Evolutionary conservation across 2,797 vertebrate genomes (phyloP).

Genomic region (Lutjanus argentimaculatus): DNA sequence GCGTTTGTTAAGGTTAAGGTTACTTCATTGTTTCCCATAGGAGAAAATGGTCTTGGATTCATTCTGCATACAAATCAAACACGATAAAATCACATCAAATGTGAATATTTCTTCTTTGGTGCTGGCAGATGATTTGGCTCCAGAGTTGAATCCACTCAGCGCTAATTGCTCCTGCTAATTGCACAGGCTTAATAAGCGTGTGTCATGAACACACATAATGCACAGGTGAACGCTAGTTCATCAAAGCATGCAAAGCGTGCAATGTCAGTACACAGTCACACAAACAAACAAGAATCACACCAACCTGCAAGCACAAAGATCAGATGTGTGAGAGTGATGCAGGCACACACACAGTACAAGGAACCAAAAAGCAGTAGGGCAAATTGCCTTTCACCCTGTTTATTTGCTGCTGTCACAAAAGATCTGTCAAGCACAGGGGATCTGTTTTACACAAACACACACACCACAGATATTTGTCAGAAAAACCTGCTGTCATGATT

Average conservation of each 20-base stretch:
- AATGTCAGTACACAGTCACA: constrained; percentile 8
- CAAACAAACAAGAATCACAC: constrained; percentile 14
- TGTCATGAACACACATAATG: not conserved
- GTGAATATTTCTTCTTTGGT: constrained; percentile 2
- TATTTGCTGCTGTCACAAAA: constrained; percentile 39
- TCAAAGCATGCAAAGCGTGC: not conserved
- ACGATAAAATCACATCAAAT: not conserved
- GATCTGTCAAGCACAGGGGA: constrained; percentile 21
- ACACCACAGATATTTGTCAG: constrained; percentile 2
- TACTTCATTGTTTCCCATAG: too few species aligned
- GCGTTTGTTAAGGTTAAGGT: constrained; percentile 9
- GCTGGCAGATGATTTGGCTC: constrained; percentile 29
- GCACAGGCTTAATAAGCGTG: constrained; percentile 33
- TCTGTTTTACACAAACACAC: constrained; percentile 6
- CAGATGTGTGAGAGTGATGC: not conserved
- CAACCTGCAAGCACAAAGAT: not conserved
- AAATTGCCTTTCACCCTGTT: constrained; percentile 33
- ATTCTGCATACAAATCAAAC: not conserved
- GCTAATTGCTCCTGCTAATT: constrained; percentile 64
- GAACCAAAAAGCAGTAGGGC: constrained; percentile 13
- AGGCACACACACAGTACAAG: not conserved
- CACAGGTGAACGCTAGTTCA: constrained; percentile 25
- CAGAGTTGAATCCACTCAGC: constrained; percentile 43
- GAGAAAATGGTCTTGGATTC: not conserved
- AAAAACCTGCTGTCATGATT: constrained; percentile 1